Base-by-base conservation (phyloP, 2,888 invertebrate species). In the Heliconius sara region DNA sequence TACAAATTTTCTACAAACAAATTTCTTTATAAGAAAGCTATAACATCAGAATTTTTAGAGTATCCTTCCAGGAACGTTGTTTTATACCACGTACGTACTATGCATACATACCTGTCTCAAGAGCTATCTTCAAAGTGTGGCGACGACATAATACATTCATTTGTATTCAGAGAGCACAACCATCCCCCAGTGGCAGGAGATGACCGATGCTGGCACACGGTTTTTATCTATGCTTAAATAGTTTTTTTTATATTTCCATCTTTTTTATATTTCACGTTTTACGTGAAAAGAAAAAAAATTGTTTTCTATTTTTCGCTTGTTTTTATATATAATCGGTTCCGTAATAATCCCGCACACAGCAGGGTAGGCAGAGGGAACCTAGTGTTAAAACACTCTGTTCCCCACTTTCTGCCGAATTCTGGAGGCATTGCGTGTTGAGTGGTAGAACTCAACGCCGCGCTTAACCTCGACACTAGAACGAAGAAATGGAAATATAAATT, bases 81-180 rank as follows among this genome's bases (percentile, higher is more conserved):
- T 63, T 63, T 25, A 63, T 25, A 63, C 25, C 7, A 60, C 60
- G 10, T 63, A 63, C 13, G n/a, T 68, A 19, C n/a, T 68, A 4
- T 68, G 10, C 13, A 43, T n/a, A 47, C 22, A 43, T 65, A 68
- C 68, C 74, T 68, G 78, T 79, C 78, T 79, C 78, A 70, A 79
- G 78, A 43, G 66, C 67, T 67, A 27, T 74, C 66, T 66, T 63
- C 76, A 79, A 63, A 30, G 30, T 79, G 79, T 74, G 79, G 73
- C 81, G 74, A 65, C 79, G 77, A 77, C 66, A 70, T 80, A 78
- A 82, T 77, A 73, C 74, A 70, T 79, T 65, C 76, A 83, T 82
- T 83, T 80, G 82, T 82, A 83, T 81, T 81, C 83, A 39, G 75
- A 63, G 68, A 75, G 76, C 67, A n/a, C 66, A 71, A 65, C 72